These are phyloP conservation scores for Myathropa florea DNA, from an alignment of 2,888 invertebrate species.

Conservation along the genomic window DNA sequence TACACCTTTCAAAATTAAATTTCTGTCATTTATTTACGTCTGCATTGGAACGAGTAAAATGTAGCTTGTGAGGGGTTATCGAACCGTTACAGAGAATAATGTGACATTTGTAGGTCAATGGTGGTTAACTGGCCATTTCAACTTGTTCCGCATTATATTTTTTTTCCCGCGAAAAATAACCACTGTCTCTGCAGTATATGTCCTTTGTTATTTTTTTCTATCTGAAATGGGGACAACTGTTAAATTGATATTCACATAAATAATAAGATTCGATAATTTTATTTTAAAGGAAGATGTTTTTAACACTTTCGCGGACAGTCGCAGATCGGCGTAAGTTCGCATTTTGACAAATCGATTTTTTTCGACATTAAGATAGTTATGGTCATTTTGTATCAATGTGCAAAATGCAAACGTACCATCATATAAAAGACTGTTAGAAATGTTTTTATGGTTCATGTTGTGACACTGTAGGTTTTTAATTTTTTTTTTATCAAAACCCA, in stretches of 20 bases:
- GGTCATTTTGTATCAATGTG: no score
- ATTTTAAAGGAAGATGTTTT: no score
- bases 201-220: background rate
- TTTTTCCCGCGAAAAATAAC: background rate
- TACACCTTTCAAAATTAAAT: conserved; percentile 3
- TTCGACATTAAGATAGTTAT: no score
- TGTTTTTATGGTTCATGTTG: no score
- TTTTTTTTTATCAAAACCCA: no score
- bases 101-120: background rate
- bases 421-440: no score
- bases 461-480: no score
- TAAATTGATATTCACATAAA: background rate
- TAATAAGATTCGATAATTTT: no score
- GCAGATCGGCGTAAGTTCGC: no score
- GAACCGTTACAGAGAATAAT: background rate
- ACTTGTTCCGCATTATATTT: background rate
- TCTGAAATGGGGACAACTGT: background rate
- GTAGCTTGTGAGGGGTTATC: background rate
- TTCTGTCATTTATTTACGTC: background rate
- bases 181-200: background rate
- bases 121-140: background rate
- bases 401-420: no score
- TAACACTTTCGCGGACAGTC: no score
- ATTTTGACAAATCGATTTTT: no score
- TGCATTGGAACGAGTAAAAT: background rate